These are phyloP conservation scores for Acanthornis magna DNA, from an alignment of 2,797 vertebrate genomes.

Conservation along the genomic window DNA sequence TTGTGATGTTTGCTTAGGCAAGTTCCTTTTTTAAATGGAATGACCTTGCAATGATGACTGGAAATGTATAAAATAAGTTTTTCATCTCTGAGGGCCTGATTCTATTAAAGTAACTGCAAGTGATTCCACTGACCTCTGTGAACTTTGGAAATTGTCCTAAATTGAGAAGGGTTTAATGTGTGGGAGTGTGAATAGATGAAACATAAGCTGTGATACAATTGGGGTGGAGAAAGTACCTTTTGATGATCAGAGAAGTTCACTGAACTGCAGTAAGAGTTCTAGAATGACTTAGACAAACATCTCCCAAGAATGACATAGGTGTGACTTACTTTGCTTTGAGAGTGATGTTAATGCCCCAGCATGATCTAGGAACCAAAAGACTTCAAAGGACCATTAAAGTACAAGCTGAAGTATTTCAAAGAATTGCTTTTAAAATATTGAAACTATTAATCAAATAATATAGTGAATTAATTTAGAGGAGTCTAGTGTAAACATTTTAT, in stretches of 20 bases:
- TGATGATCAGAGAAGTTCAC: conserved; percentile 22
- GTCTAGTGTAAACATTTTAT: not conserved
- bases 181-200: conserved; percentile 18
- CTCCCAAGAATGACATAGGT: not conserved
- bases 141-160: conserved; percentile 15
- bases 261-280: not conserved
- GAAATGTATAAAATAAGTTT: conserved; percentile 21
- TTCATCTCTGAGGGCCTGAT: conserved; percentile 32
- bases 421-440: not conserved
- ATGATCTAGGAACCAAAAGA: not conserved
- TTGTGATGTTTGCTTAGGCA: conserved; percentile 20
- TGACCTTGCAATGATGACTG: conserved; percentile 5
- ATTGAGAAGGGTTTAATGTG: not conserved
- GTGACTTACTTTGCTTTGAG: not conserved
- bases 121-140: not conserved
- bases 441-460: not conserved
- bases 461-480: not conserved
- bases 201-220: not conserved
- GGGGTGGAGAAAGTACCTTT: not conserved
- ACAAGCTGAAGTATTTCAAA: not conserved
- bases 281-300: conserved; percentile 23
- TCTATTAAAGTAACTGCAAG: conserved; percentile 1
- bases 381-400: not conserved
- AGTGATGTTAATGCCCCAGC: not conserved
- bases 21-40: conserved; percentile 2